Conservation (phyloP, 2,888 invertebrate species). For the Drosophila multiciliata region DNA sequence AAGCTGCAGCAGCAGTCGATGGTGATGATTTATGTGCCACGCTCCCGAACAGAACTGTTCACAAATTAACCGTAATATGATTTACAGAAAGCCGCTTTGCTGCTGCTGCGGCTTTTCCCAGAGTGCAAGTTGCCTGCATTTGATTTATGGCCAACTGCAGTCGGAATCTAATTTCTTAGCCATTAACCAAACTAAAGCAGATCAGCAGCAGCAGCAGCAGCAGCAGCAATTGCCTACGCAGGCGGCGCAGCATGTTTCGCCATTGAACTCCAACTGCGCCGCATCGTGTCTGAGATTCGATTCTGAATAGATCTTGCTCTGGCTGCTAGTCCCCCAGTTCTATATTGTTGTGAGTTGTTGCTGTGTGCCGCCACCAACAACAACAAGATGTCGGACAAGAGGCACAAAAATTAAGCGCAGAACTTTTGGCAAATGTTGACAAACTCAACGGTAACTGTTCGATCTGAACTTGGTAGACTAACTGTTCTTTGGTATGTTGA, state of each 20-base stretch:
- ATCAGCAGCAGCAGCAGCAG: slow-evolving; percentile 14
- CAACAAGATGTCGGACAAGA: slow-evolving; percentile 26
- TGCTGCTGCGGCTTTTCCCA: slow-evolving; percentile 46
- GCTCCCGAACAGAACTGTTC: slow-evolving; percentile 72
- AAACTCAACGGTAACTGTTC: slow-evolving; percentile 64
- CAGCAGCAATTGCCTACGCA: slow-evolving; percentile 64
- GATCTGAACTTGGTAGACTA: slow-evolving; percentile 49
- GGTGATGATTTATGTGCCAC: slow-evolving; percentile 66
- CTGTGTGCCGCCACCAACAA: slow-evolving; percentile 13
- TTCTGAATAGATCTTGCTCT: slow-evolving; percentile 29
- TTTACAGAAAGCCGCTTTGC: slow-evolving; percentile 62
- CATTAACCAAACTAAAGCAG: slow-evolving; percentile 73
- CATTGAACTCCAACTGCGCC: slow-evolving; percentile 52
- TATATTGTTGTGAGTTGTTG: slow-evolving; percentile 18
- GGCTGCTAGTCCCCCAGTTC: slow-evolving; percentile 18
- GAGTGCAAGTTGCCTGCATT: slow-evolving; percentile 57
- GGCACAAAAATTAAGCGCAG: slow-evolving; percentile 55
- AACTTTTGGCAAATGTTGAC: slow-evolving; percentile 70
- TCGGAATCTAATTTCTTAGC: slow-evolving; percentile 78
- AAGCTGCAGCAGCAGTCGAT: slow-evolving; percentile 12
- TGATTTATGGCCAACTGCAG: slow-evolving; percentile 76
- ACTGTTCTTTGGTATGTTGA: slow-evolving; percentile 62
- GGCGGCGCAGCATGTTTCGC: slow-evolving; percentile 45
- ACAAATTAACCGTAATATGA: slow-evolving; percentile 78
- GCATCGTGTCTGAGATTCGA: slow-evolving; percentile 25